phyloP scores from a whole-genome alignment of 2,888 invertebrate genomes.

The Tenthredo livida region DNA sequence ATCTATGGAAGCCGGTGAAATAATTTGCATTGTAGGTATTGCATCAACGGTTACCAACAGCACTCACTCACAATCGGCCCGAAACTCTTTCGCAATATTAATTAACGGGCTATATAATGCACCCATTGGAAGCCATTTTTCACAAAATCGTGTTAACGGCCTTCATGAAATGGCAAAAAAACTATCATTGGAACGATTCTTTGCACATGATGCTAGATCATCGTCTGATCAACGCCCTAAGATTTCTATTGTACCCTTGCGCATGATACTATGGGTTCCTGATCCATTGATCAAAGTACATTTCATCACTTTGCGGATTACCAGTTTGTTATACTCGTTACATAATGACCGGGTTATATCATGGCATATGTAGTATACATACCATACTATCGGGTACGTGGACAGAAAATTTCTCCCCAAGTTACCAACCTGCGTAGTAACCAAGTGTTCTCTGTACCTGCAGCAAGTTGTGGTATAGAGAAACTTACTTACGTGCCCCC shows the following conservation, averaged over 20 bases:
- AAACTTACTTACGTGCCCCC: neutral
- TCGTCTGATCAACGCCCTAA: too few species aligned
- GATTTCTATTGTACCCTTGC: too few species aligned
- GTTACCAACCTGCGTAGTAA: slow-evolving; percentile 7
- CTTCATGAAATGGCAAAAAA: too few species aligned
- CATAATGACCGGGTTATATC: slow-evolving; percentile 1
- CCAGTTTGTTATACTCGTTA: slow-evolving; percentile 34
- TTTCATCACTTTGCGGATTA: slow-evolving; percentile 34
- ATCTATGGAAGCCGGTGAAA: slow-evolving; percentile 29
- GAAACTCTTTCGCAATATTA: slow-evolving; percentile 39
- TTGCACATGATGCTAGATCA: too few species aligned
- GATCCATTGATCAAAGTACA: slow-evolving; percentile 1
- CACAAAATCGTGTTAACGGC: too few species aligned
- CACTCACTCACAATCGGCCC: neutral
- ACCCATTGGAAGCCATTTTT: too few species aligned
- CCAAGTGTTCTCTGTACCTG: neutral
- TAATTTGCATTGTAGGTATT: slow-evolving; percentile 48
- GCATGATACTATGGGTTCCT: too few species aligned
- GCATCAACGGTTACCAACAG: neutral
- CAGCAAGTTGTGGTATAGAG: neutral
- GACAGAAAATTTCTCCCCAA: neutral
- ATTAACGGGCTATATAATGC: too few species aligned
- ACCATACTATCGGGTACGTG: neutral
- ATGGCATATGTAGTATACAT: neutral
- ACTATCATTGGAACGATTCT: too few species aligned